These are phyloP conservation scores for Ptychadena robeensis DNA, from an alignment of 2,797 vertebrate genomes.

Conservation along the genomic window DNA sequence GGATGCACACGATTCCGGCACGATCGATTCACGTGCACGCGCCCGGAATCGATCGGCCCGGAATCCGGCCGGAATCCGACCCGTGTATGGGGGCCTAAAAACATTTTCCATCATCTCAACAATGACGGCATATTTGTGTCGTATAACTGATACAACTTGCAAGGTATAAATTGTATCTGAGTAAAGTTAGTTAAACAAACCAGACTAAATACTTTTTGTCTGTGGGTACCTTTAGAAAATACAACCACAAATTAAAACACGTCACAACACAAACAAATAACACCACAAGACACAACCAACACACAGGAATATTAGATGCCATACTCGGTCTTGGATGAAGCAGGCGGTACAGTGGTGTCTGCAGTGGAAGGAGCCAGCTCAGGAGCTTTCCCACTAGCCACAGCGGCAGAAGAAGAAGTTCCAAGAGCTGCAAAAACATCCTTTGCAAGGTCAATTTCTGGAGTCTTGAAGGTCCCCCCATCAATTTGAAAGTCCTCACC, in stretches of 20 bases:
- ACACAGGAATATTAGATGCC: constrained; percentile 85
- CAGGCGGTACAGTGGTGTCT: constrained; percentile 79
- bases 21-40: too few species aligned
- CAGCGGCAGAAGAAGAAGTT: constrained; percentile 74
- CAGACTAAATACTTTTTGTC: not conserved
- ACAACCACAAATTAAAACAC: constrained; percentile 69
- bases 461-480: constrained; percentile 88
- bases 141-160: not conserved
- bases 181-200: not conserved
- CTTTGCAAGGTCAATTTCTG: constrained; percentile 89
- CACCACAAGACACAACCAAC: constrained; percentile 70
- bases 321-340: constrained; percentile 94
- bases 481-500: constrained; percentile 91
- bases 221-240: constrained; percentile 10
- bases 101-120: not conserved
- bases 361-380: constrained; percentile 79
- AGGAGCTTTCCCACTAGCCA: constrained; percentile 75
- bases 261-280: constrained; percentile 75
- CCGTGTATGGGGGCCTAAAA: too few species aligned
- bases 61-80: too few species aligned
- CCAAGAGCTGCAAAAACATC: constrained; percentile 92
- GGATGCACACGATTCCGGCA: too few species aligned
- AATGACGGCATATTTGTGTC: not conserved
- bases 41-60: too few species aligned
- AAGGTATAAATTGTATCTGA: not conserved